These are phyloP conservation scores for Panthera leo DNA, from an alignment of 2,113 vertebrate species.

Conservation along the genomic window DNA sequence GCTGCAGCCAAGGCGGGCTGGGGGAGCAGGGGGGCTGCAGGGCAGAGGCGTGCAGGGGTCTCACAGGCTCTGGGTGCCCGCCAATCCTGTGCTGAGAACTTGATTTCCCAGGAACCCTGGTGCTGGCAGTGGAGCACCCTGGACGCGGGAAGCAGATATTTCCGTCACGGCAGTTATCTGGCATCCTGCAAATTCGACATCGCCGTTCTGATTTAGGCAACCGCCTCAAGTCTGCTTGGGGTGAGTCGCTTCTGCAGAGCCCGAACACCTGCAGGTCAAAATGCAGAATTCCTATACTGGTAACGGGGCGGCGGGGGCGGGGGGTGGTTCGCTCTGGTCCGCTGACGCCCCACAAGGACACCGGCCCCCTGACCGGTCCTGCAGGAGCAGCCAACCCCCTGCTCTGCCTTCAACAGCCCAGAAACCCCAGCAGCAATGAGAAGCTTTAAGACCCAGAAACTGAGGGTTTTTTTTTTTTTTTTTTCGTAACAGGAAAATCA, in stretches of 20 bases:
- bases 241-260: neutral
- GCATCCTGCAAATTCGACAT: neutral
- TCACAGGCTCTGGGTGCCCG: neutral
- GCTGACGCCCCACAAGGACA: fast-evolving
- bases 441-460: too few species aligned
- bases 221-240: fast-evolving
- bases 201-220: fast-evolving
- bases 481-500: neutral
- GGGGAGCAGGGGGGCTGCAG: neutral
- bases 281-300: too few species aligned
- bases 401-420: fast-evolving
- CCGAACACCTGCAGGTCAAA: neutral
- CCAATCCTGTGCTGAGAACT: neutral
- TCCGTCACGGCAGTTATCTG: fast-evolving
- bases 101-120: neutral
- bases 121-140: too few species aligned
- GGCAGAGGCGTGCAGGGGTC: neutral
- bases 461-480: neutral
- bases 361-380: neutral
- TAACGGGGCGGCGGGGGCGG: too few species aligned
- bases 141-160: neutral
- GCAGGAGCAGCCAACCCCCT: neutral
- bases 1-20: neutral
- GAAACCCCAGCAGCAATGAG: too few species aligned
- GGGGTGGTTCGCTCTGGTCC: neutral